Conservation (phyloP, 1,140 invertebrate species). For the Trichomalopsis sarcophagae region DNA sequence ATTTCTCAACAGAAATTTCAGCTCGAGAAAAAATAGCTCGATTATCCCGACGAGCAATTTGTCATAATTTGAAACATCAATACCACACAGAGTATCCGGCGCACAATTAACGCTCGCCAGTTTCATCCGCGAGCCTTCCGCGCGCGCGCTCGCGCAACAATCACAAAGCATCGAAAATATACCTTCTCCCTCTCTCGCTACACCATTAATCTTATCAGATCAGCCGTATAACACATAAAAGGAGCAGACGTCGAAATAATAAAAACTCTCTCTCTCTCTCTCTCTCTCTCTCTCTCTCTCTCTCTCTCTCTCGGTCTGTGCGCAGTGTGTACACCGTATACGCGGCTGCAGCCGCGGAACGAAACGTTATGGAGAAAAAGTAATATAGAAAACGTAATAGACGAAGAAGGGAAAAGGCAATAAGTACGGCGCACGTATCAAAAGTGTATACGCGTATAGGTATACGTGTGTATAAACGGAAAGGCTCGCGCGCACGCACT, state of each 20-base stretch:
- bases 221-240: background rate
- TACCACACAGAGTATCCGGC: background rate
- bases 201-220: constrained; percentile 16
- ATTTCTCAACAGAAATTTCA: background rate
- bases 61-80: constrained; percentile 1
- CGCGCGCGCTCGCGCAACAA: background rate
- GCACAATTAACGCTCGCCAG: background rate
- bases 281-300: background rate
- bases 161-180: constrained; percentile 8
- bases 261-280: background rate
- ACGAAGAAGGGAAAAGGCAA: constrained; percentile 21
- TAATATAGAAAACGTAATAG: constrained; percentile 43
- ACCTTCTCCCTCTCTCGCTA: background rate
- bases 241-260: background rate
- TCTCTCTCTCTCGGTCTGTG: background rate
- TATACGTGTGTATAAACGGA: background rate
- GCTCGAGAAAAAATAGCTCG: background rate
- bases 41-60: background rate
- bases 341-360: background rate
- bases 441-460: background rate
- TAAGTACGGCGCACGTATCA: background rate
- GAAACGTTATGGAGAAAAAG: constrained; percentile 25
- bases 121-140: constrained; percentile 6
- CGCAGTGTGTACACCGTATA: background rate
- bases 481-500: background rate